Evolutionary conservation across 2,797 vertebrate species (phyloP), one percentile per base, ranked within the genome.

Genomic region (Dallia pectoralis): DNA sequence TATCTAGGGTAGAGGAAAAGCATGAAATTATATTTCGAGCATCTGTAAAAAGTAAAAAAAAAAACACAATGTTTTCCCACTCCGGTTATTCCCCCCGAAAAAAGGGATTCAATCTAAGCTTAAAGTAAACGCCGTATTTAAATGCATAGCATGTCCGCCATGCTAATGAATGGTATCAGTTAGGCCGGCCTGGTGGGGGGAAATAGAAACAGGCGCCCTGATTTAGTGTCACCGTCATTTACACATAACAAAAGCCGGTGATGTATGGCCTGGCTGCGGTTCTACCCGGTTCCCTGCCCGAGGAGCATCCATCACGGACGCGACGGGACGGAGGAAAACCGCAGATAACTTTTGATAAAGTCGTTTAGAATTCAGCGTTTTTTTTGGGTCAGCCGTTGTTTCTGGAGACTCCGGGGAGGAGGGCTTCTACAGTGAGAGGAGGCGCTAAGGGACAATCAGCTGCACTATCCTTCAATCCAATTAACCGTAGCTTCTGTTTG

Each of bases 381-480:
- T 49, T 49, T 49, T 51, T 83, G 9, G 89, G 86, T 91, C 87
- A 87, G 89, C 63, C 47, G 48, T 75, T 27, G 49, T 75, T 27
- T 27, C 36, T 74, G 71, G 72, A 59, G 74, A 82, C 36, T 63
- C 18, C 67, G 64, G 0, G n/a, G 3, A 25, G 83, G 84, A 83
- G 81, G 84, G 81, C 64, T 70, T 59, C 3, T 22, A 40, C 74
- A 14, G 74, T 76, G 36, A 62, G 84, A 33, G 61, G 74, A 83
- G 76, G 74, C 77, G 84, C 87, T 88, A 87, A 88, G 82, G 81
- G 91, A 86, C 80, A 87, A 70, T 81, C 78, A 90, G 89, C 92
- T 91, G 93, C 83, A 72, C 80, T 88, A 82, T 71, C 71, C 74
- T 92, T 90, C 82, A 73, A 83, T 91, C 83, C 90, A 89, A 93